A percentile compares a stretch with the other conserved stretches of the same genome.
Conservation (phyloP, 2,113 vertebrate genomes). For the Cisticola juncidis region DNA sequence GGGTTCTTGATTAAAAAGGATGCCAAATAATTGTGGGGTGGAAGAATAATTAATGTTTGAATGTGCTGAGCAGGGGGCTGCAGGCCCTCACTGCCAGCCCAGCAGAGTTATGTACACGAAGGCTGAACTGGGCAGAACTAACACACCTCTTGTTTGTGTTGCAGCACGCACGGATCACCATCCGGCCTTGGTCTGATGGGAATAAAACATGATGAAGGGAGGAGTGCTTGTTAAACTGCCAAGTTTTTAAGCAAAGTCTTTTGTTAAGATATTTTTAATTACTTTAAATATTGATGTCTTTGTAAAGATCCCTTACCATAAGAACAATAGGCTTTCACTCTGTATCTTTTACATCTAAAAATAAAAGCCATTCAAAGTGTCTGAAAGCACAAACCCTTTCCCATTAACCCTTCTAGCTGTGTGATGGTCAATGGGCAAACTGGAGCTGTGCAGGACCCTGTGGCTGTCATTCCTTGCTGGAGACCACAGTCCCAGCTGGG, state of each 20-base stretch:
- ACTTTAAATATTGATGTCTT: conserved; percentile 45
- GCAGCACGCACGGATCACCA: conserved; percentile 31
- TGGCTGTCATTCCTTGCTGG: rapidly evolving
- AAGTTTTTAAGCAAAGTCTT: conserved; percentile 39
- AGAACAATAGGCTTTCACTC: conserved; percentile 35
- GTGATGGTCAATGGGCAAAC: background rate
- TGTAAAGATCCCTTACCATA: background rate
- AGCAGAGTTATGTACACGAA: background rate
- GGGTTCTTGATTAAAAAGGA: background rate
- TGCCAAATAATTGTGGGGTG: background rate
- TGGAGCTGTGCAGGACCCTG: rapidly evolving
- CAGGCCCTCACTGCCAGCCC: background rate
- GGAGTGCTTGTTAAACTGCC: conserved; percentile 36
- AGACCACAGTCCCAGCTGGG: background rate
- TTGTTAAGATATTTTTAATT: conserved; percentile 51
- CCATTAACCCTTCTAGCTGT: background rate
- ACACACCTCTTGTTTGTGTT: conserved; percentile 22
- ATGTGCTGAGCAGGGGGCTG: background rate
- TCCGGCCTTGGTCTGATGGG: conserved; percentile 72
- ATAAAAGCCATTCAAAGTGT: conserved; percentile 55
- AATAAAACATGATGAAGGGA: conserved; percentile 65
- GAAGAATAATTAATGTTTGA: background rate
- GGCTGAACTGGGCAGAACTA: background rate
- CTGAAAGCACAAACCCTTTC: background rate
- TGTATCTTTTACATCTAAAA: conserved; percentile 38